Base-by-base conservation (phyloP, 1,140 invertebrate species). In the honey bee (Apis mellifera) region DNA sequence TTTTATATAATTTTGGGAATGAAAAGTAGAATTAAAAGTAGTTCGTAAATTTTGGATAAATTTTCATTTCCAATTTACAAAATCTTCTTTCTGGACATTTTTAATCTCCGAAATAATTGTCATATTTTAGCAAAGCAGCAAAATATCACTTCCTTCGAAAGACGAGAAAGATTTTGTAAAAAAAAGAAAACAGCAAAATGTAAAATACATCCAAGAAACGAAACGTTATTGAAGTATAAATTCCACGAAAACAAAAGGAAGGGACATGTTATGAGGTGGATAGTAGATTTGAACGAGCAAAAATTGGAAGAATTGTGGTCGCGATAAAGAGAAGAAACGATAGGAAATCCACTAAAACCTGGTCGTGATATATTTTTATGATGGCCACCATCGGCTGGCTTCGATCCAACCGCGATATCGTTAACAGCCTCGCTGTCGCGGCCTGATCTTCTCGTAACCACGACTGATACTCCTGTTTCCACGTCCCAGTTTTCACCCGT, bases 321-420 rank as follows among this genome's bases (percentile, higher is more conserved):
- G 54, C 48, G 70, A 57, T 72, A 72, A 54, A 69, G 66, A 69
- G 48, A 1, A 42, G 57, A 21, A 77, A 42, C 12, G 59, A 76
- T 42, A 57, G 23, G 23, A 66, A 66, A 55, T 55, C 75, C 19
- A 48, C 32, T 48, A 59, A 78, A 78, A 26, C 60, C 3, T 57
- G 23, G 60, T 54, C 0, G 50, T 42, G 76, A 78, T 69, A 68
- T 69, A 78, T 78, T 69, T 78, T 59, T 69, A 69, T 50, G 64
- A 69, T 9, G 50, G 32, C 26, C 50, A 55, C 32, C 32, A 77
- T 77, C 52, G 64, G 52, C 19, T 79, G 78, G 78, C 78, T 54
- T 62, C 19, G 11, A 72, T 79, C 78, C 68, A 79, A 72, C 48
- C 54, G 59, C n/a, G 69, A 72, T 72, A 72, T 72, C 69, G 78